Conservation (phyloP, 2,888 invertebrate species). For the Lampropteryx suffumata region DNA sequence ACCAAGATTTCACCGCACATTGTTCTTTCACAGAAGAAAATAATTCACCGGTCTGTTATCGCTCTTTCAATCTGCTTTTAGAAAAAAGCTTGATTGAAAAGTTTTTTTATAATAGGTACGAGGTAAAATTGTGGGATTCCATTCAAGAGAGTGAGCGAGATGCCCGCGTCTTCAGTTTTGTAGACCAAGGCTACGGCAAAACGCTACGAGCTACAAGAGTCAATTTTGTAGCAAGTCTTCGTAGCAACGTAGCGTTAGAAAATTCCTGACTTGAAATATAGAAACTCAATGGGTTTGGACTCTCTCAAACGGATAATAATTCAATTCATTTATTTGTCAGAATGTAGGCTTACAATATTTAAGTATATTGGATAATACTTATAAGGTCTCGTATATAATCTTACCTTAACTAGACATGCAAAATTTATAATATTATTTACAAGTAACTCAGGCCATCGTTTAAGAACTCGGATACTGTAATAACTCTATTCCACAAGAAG, state of each 20-base stretch:
- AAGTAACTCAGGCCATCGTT: too few relatives aligned
- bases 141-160: conserved; percentile 1
- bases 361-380: too few relatives aligned
- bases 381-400: too few relatives aligned
- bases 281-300: too few relatives aligned
- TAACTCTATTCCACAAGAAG: too few relatives aligned
- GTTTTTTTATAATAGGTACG: conserved; percentile 5
- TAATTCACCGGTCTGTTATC: conserved; percentile 41
- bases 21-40: conserved; percentile 42
- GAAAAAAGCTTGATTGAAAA: conserved; percentile 14
- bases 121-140: conserved; percentile 7
- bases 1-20: conserved; percentile 41
- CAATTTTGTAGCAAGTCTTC: conserved; percentile 12
- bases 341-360: too few relatives aligned
- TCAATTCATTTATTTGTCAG: too few relatives aligned
- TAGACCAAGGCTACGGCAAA: conserved; percentile 21
- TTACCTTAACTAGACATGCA: too few relatives aligned
- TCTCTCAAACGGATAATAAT: too few relatives aligned
- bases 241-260: conserved; percentile 6
- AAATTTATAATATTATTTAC: too few relatives aligned
- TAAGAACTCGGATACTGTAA: too few relatives aligned
- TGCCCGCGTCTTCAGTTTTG: conserved; percentile 7
- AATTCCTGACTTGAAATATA: background rate
- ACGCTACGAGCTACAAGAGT: conserved; percentile 18
- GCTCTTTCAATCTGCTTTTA: conserved; percentile 37